These are phyloP conservation scores for Phymanthus crucifer DNA, from an alignment of 92 coral and sea anemone species.

Conservation along the genomic window DNA sequence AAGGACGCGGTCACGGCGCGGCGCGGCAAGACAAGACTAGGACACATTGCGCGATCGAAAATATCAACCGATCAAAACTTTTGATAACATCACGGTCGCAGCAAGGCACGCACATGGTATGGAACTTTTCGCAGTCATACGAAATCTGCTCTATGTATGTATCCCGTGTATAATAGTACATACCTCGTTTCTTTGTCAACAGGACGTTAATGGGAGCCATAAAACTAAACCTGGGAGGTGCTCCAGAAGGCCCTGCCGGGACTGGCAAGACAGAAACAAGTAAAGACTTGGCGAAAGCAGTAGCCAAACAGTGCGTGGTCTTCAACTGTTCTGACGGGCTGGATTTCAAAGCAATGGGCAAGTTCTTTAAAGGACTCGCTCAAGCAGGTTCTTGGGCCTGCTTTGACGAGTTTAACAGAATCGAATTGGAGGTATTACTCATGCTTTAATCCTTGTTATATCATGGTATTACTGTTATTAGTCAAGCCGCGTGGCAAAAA, in stretches of 20 bases:
- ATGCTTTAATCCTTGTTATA: not conserved
- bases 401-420: conserved; percentile 97
- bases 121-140: too few relatives aligned
- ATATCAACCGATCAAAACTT: too few relatives aligned
- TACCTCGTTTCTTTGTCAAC: not conserved
- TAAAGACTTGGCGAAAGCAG: conserved; percentile 98
- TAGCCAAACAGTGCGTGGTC: conserved; percentile 98
- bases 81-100: too few relatives aligned
- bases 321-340: conserved; percentile 97
- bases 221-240: conserved; percentile 93
- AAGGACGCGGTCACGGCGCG: too few relatives aligned
- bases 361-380: conserved; percentile 97
- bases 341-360: conserved; percentile 99
- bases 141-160: too few relatives aligned
- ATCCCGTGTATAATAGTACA: not conserved
- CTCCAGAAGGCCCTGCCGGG: conserved; percentile 99
- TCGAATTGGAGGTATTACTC: conserved; percentile 82
- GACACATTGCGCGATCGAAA: too few relatives aligned
- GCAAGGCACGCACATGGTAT: too few relatives aligned
- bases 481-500: too few relatives aligned
- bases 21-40: too few relatives aligned
- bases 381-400: conserved; percentile 99
- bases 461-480: not conserved
- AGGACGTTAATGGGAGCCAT: conserved; percentile 98
- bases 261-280: conserved; percentile 97